Percentiles rank a stretch among this genome's conserved stretches.
phyloP scores from a whole-genome alignment of 2,113 vertebrate genomes.

The Capra hircus region DNA sequence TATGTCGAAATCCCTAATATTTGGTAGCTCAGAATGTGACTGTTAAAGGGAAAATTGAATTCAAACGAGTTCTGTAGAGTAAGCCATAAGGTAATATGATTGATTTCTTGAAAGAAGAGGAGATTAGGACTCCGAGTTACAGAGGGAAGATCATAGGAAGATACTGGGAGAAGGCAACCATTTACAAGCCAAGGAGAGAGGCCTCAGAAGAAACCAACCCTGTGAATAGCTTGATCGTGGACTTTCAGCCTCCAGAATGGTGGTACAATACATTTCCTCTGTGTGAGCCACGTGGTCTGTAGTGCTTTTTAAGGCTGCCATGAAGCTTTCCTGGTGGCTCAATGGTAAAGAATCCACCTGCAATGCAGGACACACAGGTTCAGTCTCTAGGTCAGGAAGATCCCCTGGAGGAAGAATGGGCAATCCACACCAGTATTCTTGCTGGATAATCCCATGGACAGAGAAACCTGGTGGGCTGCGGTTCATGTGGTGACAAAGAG shows the following conservation, averaged over 20 bases:
- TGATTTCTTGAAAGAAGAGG: background rate
- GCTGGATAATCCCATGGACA: background rate
- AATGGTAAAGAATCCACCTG: background rate
- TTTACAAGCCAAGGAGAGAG: background rate
- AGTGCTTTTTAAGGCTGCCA: background rate
- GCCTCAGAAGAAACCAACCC: background rate
- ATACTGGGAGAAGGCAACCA: background rate
- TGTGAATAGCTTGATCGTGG: background rate
- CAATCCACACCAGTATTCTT: background rate
- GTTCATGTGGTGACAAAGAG: background rate
- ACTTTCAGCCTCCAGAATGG: background rate
- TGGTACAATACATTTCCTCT: background rate
- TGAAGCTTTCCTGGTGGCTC: background rate
- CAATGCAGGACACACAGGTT: background rate
- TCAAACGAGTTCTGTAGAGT: background rate
- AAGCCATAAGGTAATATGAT: background rate
- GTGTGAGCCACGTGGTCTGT: background rate
- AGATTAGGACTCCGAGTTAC: background rate
- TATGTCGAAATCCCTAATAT: background rate
- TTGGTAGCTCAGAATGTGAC: background rate
- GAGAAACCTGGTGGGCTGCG: background rate
- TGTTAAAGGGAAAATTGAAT: background rate
- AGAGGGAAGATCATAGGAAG: background rate
- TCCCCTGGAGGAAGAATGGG: background rate
- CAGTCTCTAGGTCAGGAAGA: background rate